Evolutionary conservation across 1,140 invertebrate genomes (phyloP), one percentile per base, ranked within the genome.

Genomic region (Reticulitermes speratus): DNA sequence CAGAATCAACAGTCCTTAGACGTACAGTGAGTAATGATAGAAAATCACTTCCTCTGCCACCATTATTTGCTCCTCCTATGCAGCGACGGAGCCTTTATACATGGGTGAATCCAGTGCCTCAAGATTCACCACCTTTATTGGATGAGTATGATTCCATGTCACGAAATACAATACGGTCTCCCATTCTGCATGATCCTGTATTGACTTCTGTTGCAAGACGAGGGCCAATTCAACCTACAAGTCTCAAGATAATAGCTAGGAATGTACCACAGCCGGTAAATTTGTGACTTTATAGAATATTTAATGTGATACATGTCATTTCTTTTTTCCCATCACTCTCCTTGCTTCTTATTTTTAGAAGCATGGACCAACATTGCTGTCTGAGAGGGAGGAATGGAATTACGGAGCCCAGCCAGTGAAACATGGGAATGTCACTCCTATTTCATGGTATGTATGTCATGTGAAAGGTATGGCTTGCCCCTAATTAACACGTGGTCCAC

Each of bases 21-120:
- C 89, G 91, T 82, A 92, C 91, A 55, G 91, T 92, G 6, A 91
- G 87, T 83, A 92, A 92, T 84, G 91, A 92, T 30, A 45, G 45
- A 9, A 52, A 48, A 44, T 89, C 89, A 44, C 91, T 91, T 30
- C 90, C 91, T 32, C 91, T 90, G 45, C 91, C 91, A 65, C 91
- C 91, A 87, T 88, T 91, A 84, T 92, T 91, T 84, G 90, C 88
- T 87, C 89, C 85, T 82, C 91, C 86, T 90, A 90, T 82, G 88
- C 90, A 32, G 48, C 89, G 38, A 86, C 89, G 44, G 86, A 84
- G 90, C 81, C 88, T 89, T 7, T 90, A 90, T 81, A 89, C 89
- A 11, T 91, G 91, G 91, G 90, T 91, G 83, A 91, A 91, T 44
- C 88, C 89, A 69, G 83, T 84, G 44, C 16, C 83, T n/a, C 83